Conservation (phyloP, 2,888 invertebrate species). For the Idaea biselata region DNA sequence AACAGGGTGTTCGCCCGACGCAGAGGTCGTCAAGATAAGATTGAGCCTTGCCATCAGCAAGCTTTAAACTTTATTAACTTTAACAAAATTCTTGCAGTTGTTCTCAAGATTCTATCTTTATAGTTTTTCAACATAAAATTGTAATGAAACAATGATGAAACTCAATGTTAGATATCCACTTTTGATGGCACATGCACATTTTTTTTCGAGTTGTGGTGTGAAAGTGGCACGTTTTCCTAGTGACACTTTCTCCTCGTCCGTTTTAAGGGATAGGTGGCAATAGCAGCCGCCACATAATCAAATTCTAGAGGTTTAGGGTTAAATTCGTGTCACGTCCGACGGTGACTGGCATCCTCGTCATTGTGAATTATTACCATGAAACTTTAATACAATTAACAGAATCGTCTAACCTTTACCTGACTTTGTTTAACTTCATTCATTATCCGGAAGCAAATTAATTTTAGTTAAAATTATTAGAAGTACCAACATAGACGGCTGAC, state of each 20-base stretch:
- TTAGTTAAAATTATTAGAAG: neutral
- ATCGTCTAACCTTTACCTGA: slow-evolving; percentile 2
- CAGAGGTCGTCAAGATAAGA: too few species aligned
- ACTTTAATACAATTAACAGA: slow-evolving; percentile 23
- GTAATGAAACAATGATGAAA: too few species aligned
- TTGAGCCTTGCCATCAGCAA: too few species aligned
- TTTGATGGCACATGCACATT: too few species aligned
- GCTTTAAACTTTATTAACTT: too few species aligned
- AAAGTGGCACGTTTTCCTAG: slow-evolving; percentile 21
- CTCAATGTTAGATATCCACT: too few species aligned
- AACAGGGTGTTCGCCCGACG: too few species aligned
- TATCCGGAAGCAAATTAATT: neutral
- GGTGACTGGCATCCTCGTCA: slow-evolving; percentile 19
- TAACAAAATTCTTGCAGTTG: too few species aligned
- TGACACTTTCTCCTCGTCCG: slow-evolving; percentile 16
- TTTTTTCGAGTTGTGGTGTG: slow-evolving; percentile 5
- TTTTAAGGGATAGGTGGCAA: slow-evolving; percentile 20
- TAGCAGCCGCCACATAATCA: slow-evolving; percentile 23
- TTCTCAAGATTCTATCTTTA: too few species aligned
- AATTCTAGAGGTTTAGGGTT: slow-evolving; percentile 21
- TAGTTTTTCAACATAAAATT: neutral
- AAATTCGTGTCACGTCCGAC: slow-evolving; percentile 30
- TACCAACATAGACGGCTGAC: neutral
- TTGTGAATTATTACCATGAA: slow-evolving; percentile 23
- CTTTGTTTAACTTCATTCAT: slow-evolving; percentile 2